These are phyloP conservation scores for Ladona fulva DNA, from an alignment of 1,140 invertebrate species.

Conservation along the genomic window DNA sequence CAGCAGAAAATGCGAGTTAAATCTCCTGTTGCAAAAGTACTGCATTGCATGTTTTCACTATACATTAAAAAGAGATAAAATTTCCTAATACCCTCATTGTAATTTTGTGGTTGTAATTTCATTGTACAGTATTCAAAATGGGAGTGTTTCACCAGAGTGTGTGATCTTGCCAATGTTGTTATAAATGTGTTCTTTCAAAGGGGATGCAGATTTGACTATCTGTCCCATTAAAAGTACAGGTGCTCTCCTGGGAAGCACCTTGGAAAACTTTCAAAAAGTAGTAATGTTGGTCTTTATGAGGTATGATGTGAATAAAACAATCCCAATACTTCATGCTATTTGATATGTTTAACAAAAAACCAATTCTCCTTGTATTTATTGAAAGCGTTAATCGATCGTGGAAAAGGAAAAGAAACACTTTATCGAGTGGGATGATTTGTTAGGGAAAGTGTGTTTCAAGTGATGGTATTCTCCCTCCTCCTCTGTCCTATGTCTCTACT, in stretches of 20 bases:
- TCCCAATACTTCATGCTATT: constrained; percentile 9
- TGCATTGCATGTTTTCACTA: constrained; percentile 9
- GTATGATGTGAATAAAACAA: constrained; percentile 10
- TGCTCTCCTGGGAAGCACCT: not conserved
- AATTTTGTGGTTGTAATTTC: constrained; percentile 7
- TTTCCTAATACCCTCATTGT: not conserved
- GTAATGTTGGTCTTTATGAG: constrained; percentile 2
- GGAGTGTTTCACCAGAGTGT: not conserved
- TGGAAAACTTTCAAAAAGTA: not conserved
- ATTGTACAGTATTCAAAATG: constrained; percentile 4
- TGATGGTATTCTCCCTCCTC: not conserved
- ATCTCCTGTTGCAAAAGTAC: not conserved
- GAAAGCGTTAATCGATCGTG: not conserved
- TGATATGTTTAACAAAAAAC: constrained; percentile 4
- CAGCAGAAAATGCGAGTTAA: not conserved
- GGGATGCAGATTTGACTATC: not conserved
- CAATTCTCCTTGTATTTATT: constrained; percentile 7
- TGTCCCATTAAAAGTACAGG: not conserved
- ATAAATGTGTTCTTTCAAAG: not conserved
- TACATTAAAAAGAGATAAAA: not conserved
- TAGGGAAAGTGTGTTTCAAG: not conserved
- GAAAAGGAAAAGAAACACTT: not conserved
- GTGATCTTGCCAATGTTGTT: constrained; percentile 9
- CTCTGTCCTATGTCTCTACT: not conserved
- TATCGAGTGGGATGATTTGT: not conserved